Evolutionary conservation across 92 coral and sea anemone genomes (phyloP), one percentile per base, ranked within the genome.

Genomic region (Ricordea florida): DNA sequence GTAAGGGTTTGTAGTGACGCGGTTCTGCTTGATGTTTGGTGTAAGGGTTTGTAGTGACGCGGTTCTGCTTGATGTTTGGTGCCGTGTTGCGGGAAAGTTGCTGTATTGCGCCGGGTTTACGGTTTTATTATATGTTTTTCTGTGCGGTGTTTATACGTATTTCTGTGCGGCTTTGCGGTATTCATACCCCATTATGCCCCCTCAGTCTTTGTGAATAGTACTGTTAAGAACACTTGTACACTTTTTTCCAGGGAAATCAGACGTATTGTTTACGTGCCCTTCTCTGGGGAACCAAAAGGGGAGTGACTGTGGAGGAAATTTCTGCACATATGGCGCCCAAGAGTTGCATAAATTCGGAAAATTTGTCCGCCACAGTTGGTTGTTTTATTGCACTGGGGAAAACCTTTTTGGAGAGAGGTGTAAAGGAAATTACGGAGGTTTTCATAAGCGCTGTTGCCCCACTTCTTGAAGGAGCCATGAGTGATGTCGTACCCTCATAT

Each of bases 281-380:
- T 72, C 56, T 34, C 73, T 47, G 82, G 82, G 13, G 68, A 62
- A 11, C 73, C 0, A 62, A 47, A 36, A 46, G 82, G 20, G 63
- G 72, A n/a, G 23, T 76, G 53, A 76, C 82, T n/a, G n/a, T 40
- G n/a, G 64, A 76, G 9, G 82, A 62, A 50, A 76, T 76, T 0
- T 3, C 59, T 35, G 49, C 82, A 0, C 73, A 76, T 18, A 62
- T 76, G 53, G 46, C 18, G 24, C 38, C 23, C 26, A 76, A 76
- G 65, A 48, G 72, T 24, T 14, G 3, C 6, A 36, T 62, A 10
- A 76, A 76, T 10, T 62, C 63, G 6, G 82, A 72, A 53, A 34
- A 25, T 25, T 64, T 62, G 15, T 76, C 81, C 1, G 57, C 73
- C 16, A 47, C 74, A 10, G 27, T 62, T 62, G 73, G 82, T 0